Base-by-base conservation (phyloP, 2,113 vertebrate species). In the Callionymus lyra region DNA sequence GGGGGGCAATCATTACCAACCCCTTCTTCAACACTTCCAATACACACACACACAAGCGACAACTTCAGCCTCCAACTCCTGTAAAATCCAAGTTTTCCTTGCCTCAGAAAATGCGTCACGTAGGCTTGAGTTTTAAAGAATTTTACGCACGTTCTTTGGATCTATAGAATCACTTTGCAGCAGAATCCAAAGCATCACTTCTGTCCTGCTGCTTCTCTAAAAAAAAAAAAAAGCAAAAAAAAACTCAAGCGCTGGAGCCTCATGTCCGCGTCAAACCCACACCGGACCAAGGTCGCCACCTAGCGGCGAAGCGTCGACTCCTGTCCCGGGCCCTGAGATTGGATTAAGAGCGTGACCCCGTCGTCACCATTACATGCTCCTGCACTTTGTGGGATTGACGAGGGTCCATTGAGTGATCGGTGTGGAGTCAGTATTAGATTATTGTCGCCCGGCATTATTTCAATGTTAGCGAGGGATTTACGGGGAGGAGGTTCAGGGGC, bases 241-340 rank as follows among this genome's bases (percentile, higher is more conserved):
- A n/a, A n/a, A 49, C 50, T 45, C 46, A 37, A 61, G 65, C 70
- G 63, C 58, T 51, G 56, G n/a, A n/a, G n/a, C n/a, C 50, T 59
- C 51, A 12, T 44, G 41, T 59, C 47, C 59, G 44, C 41, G 53
- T 61, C 54, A 57, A 41, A n/a, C n/a, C 21, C 36, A 44, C 40
- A 14, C 51, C 59, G 14, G 66, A 47, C 44, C 63, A 65, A 77
- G 63, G 65, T 67, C 75, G 73, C 81, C 81, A 74, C 77, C 81
- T 79, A 68, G 79, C 68, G 79, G 77, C 34, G 1, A n/a, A 41
- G 19, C 11, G 39, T n/a, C 6, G 36, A 48, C 50, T 31, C 27
- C 37, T 64, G 49, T 45, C 56, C 50, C 40, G 45, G n/a, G 36
- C 41, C 19, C 53, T 34, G 36, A 9, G 62, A 82, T 74, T 65